Percentiles rank a stretch among this genome's conserved stretches.
Conservation (phyloP, 2,113 vertebrate species). For the Cyrtonyx montezumae region DNA sequence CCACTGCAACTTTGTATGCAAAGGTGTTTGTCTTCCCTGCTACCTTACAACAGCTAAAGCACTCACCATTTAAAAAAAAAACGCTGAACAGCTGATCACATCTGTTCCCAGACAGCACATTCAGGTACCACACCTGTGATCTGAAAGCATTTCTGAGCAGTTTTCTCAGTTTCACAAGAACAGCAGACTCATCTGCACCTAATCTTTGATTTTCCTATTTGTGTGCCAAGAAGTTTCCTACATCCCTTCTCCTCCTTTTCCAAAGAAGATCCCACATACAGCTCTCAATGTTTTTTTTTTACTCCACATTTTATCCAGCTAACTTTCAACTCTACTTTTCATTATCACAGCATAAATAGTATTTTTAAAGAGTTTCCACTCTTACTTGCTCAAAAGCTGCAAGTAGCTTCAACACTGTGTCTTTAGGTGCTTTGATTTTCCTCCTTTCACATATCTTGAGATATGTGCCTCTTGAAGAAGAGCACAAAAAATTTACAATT, state of each 20-base stretch:
- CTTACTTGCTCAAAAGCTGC: neutral
- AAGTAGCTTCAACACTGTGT: neutral
- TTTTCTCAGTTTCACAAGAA: neutral
- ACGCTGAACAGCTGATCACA: too few relatives aligned
- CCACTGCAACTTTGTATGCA: neutral
- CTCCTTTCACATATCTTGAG: neutral
- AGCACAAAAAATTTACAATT: too few relatives aligned
- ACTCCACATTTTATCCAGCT: neutral
- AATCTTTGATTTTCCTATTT: neutral
- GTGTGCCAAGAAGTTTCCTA: rapidly evolving
- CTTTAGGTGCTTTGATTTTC: neutral
- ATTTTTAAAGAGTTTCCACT: neutral
- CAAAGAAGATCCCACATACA: neutral
- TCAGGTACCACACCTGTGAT: neutral
- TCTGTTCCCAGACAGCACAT: neutral
- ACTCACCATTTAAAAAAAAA: rapidly evolving
- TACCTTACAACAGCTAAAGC: neutral
- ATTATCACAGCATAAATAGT: neutral
- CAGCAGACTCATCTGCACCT: neutral
- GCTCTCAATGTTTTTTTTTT: neutral
- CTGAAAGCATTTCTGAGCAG: neutral
- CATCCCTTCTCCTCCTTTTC: neutral
- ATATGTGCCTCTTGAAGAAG: neutral
- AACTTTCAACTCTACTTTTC: neutral
- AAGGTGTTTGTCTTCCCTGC: neutral